Percentiles rank a stretch among this genome's conserved stretches.
Conservation (phyloP, 2,797 vertebrate species). For the Microctenopoma stevenorrisi region DNA sequence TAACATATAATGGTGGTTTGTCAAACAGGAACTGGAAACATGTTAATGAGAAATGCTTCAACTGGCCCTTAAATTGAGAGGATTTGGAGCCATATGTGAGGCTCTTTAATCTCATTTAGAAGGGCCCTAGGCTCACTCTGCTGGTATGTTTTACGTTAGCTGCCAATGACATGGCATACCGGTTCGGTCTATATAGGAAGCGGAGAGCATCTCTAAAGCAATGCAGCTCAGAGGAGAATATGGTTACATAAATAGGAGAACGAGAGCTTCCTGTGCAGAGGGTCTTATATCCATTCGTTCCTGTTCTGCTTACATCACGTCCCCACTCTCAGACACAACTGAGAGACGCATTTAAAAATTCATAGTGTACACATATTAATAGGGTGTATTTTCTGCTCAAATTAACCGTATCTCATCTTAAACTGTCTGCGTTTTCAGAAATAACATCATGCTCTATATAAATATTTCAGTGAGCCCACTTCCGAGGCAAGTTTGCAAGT, state of each 20-base stretch:
- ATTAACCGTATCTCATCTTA: conserved; percentile 61
- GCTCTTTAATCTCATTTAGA: conserved; percentile 74
- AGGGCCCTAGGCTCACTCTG: conserved; percentile 55
- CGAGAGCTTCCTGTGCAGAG: background rate
- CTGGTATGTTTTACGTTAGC: conserved; percentile 74
- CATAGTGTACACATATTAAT: conserved; percentile 70
- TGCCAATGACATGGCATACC: conserved; percentile 23
- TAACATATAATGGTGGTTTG: conserved; percentile 54
- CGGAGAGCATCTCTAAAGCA: conserved; percentile 8
- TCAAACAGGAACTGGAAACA: conserved; percentile 69
- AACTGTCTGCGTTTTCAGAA: conserved; percentile 57
- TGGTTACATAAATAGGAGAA: background rate
- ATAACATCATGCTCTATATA: conserved; percentile 47
- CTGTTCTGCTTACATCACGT: conserved; percentile 54
- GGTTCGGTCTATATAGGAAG: conserved; percentile 8
- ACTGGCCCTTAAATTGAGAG: conserved; percentile 73
- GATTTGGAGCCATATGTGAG: conserved; percentile 80
- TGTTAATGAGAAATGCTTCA: conserved; percentile 73
- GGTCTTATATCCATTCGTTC: conserved; percentile 21
- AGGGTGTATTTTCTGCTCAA: conserved; percentile 69
- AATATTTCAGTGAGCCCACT: conserved; percentile 69
- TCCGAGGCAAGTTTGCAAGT: conserved; percentile 30
- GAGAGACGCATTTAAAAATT: conserved; percentile 67
- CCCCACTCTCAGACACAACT: conserved; percentile 45
- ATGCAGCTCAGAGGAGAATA: conserved; percentile 19